Percentiles rank a stretch among this genome's conserved stretches.
Conservation (phyloP, 2,888 invertebrate genomes). For the Callosobruchus maculatus region DNA sequence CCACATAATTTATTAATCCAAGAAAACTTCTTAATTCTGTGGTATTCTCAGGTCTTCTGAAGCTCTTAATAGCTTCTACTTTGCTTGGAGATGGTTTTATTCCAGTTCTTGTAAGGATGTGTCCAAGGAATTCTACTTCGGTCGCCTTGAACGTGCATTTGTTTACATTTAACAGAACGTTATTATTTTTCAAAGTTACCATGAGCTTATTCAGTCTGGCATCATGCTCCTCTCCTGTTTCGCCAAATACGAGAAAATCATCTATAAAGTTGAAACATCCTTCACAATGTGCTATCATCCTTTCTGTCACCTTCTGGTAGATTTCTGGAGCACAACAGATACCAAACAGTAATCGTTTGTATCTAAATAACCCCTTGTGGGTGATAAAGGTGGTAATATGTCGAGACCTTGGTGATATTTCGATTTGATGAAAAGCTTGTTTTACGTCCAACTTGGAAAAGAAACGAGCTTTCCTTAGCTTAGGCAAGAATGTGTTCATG, state of each 20-base stretch:
- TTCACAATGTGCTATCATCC: not conserved
- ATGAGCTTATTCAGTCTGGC: not conserved
- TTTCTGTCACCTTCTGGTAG: slow-evolving; percentile 9
- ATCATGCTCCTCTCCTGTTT: slow-evolving; percentile 4
- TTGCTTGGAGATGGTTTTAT: slow-evolving; percentile 3
- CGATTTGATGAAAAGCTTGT: no score
- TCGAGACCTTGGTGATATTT: no score
- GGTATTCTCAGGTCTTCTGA: slow-evolving; percentile 21
- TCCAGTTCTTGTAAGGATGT: slow-evolving; percentile 8
- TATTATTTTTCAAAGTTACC: not conserved
- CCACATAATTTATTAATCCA: slow-evolving; percentile 12
- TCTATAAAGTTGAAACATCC: slow-evolving; percentile 9
- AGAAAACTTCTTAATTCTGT: slow-evolving; percentile 18
- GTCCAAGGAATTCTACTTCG: slow-evolving; percentile 15
- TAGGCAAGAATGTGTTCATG: slow-evolving; percentile 20
- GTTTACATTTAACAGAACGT: slow-evolving; percentile 14
- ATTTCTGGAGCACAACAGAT: slow-evolving; percentile 38
- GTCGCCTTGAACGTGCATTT: slow-evolving; percentile 33
- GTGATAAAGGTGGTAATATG: no score
- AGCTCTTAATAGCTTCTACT: slow-evolving; percentile 10
- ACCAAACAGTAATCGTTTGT: slow-evolving; percentile 3
- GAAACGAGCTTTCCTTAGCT: no score
- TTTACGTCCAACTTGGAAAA: no score
- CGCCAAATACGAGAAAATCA: slow-evolving; percentile 8
- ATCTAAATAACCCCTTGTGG: no score